Evolutionary conservation across 2,797 vertebrate species (phyloP), one percentile per base, ranked within the genome.

Genomic region (Pangasius djambal): DNA sequence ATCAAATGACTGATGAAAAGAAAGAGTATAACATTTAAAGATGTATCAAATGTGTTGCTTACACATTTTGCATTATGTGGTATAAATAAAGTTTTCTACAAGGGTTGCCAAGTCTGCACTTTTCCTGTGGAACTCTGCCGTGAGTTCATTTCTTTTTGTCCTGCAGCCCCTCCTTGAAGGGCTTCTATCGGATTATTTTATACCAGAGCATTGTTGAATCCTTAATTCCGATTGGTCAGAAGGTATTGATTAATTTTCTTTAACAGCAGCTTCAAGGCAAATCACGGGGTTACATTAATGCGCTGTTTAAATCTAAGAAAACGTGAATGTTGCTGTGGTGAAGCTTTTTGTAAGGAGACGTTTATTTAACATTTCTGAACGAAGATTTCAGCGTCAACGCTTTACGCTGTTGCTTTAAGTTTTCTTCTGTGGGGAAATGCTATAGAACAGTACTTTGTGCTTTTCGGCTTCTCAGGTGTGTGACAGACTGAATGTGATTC

Each of bases 101-200:
- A 67, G 28, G 44, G 83, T 85, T 85, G 83, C 83, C 83, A 85
- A 6, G 63, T 85, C 63, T 85, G 63, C 18, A 52, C 8, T 22
- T 13, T 61, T 61, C 57, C 57, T 63, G 10, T 37, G 10, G 2
- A 37, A 22, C 8, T 31, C 3, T 25, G 10, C 37, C 1, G 3
- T n/a, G 1, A 25, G 16, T 31, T 52, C 2, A 18, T 57, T 52
- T 57, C 3, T 37, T 81, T 57, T 81, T 4, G n/a, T 57, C 18
- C 31, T 57, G n/a, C 12, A 63, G 37, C 37, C 37, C 37, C 37
- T 37, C 37, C 25, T 7, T 40, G 0, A 59, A 40, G 18, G 8
- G 28, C 0, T 18, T 78, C 0, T 52, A 78, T 16, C 5, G 13
- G 57, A 13, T 81, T 81, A 75, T 31, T 34, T 57, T 20, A 59